Evolutionary conservation across 2,888 invertebrate species (phyloP), one percentile per base, ranked within the genome.

Genomic region (Thymelicus lineola): DNA sequence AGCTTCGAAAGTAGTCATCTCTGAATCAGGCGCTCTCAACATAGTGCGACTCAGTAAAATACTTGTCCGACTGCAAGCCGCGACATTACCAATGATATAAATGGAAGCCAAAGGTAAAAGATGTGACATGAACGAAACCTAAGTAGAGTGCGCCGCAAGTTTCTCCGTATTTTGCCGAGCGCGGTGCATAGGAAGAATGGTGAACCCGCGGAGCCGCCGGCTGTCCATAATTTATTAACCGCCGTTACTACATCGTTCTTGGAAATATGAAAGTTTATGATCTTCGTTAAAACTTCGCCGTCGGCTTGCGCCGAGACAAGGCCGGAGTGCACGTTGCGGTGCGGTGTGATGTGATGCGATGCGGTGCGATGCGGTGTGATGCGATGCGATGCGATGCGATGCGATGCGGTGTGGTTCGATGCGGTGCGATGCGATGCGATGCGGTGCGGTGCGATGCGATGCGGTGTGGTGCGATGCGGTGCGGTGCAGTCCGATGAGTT

Each of bases 291-390:
- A 70, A 70, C 50, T 70, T 65, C 14, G 53, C 42, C 59, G 20
- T n/a, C 55, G 50, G 57, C 48, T 70, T n/a, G 48, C 42, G 67
- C 71, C 55, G 66, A 63, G 73, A 73, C 69, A 71, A 57, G 68
- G 71, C 71, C 60, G 58, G 53, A 50, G 55, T 15, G 53, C 14
- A n/a, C 53, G 35, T 12, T 55, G 46, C n/a, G 48, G 48, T n/a
- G n/a, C 12, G 28, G 53, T 6, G 53, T 3, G 28, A 20, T 20
- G 53, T 3, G 28, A 20, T 20, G 20, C 20, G 20, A 2, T 28
- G 28, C 28, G 28, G 28, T 28, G 28, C 20, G 20, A 3, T 20
- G 3, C 20, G 20, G 20, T 20, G 20, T 3, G 20, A 20, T 1
- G 3, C 20, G 20, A 20, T 20, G 20, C 20, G 20, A 3, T 20